Evolutionary conservation across 2,888 invertebrate species (phyloP).

Genomic region (Eupithecia pulchellata): DNA sequence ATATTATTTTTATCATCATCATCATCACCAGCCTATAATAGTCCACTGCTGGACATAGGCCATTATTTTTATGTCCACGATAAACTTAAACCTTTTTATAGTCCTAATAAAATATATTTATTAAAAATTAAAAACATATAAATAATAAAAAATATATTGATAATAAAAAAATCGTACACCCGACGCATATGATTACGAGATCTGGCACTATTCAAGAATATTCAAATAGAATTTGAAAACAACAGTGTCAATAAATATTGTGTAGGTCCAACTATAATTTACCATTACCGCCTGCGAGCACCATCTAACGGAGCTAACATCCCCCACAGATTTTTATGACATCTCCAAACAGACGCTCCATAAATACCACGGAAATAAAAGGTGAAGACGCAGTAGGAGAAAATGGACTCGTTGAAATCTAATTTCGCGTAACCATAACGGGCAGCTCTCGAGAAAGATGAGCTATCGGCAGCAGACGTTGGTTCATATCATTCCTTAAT

Average conservation of each 20-base stretch:
- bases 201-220: no score
- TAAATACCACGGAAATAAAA: constrained; percentile 75
- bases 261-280: constrained; percentile 17
- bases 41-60: no score
- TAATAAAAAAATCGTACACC: no score
- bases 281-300: constrained; percentile 33
- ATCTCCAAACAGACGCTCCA: constrained; percentile 57
- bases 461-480: constrained; percentile 81
- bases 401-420: constrained; percentile 85
- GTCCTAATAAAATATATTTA: no score
- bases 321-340: constrained; percentile 48
- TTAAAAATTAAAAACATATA: no score
- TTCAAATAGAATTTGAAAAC: no score
- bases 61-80: no score
- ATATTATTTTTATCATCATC: no score
- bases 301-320: constrained; percentile 41
- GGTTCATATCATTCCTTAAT: constrained; percentile 83
- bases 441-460: constrained; percentile 79
- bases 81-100: no score
- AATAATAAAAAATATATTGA: not conserved
- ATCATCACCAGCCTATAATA: no score
- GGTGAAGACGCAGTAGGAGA: constrained; percentile 67
- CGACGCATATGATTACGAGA: no score
- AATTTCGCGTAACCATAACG: constrained; percentile 85
- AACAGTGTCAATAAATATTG: not conserved